A percentile compares a stretch with the other conserved stretches of the same genome.
Conservation (phyloP, 2,113 vertebrate species). For the Sapayoa aenigma region DNA sequence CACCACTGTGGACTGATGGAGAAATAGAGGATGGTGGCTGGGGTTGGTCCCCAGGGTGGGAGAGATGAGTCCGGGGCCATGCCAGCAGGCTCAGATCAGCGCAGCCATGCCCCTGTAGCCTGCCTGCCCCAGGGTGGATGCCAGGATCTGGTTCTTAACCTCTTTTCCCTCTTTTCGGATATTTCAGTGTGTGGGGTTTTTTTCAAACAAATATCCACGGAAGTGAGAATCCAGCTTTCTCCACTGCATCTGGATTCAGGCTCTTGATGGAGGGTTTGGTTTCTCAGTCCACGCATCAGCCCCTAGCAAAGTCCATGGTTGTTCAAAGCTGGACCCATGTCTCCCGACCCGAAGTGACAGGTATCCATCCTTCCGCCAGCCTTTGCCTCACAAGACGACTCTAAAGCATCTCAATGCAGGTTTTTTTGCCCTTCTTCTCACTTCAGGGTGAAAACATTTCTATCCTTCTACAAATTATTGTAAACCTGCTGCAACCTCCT, state of each 20-base stretch:
- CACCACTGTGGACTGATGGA: not conserved
- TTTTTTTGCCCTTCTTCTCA: constrained; percentile 23
- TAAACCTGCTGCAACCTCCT: constrained; percentile 68
- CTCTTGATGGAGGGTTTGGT: not conserved
- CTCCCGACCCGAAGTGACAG: not conserved
- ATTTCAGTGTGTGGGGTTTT: not conserved
- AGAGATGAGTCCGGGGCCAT: rapidly evolving
- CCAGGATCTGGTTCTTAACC: not conserved
- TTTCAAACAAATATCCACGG: not conserved
- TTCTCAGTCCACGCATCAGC: not conserved
- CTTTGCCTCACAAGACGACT: rapidly evolving
- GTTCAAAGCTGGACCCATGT: not conserved
- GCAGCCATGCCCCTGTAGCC: not conserved
- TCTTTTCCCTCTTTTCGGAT: not conserved
- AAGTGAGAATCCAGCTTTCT: not conserved
- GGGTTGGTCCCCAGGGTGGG: rapidly evolving
- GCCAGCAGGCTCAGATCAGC: not conserved
- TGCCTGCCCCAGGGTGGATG: rapidly evolving
- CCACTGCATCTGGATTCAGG: not conserved
- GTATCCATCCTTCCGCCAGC: not conserved
- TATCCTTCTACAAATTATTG: constrained; percentile 34
- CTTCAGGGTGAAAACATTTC: constrained; percentile 51
- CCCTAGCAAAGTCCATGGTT: not conserved
- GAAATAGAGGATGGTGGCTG: not conserved
- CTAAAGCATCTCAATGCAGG: not conserved